These are phyloP conservation scores for Nothura maculosa DNA, from an alignment of 2,797 vertebrate genomes.

Conservation along the genomic window DNA sequence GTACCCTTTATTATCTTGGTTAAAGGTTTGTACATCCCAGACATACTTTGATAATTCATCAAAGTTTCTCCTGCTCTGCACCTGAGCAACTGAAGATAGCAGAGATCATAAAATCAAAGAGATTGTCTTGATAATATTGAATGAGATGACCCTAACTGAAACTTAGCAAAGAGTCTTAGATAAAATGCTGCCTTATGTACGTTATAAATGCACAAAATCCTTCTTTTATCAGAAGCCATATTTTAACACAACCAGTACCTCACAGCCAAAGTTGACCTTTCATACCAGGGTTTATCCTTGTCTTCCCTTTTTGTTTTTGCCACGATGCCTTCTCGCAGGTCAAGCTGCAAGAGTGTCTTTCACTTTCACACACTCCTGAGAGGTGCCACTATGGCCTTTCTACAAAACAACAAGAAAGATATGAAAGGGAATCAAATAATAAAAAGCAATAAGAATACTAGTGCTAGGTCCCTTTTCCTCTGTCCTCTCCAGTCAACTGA, in stretches of 20 bases:
- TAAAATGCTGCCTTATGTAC: background rate
- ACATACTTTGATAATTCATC: background rate
- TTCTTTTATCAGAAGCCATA: background rate
- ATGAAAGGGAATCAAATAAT: background rate
- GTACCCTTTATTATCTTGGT: background rate
- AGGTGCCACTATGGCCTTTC: background rate
- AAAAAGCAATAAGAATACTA: background rate
- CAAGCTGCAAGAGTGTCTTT: background rate
- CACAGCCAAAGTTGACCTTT: background rate
- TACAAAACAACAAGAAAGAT: background rate
- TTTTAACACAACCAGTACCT: slow-evolving; percentile 2
- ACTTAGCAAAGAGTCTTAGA: slow-evolving; percentile 1
- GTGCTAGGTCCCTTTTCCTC: background rate
- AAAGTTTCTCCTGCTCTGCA: background rate
- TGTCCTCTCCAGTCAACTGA: background rate
- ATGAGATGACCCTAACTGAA: background rate
- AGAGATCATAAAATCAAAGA: too few species aligned
- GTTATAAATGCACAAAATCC: background rate
- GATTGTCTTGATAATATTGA: background rate
- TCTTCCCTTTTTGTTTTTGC: background rate
- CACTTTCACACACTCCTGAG: background rate
- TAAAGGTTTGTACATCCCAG: background rate
- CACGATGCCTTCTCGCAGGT: background rate
- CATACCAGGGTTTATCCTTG: background rate
- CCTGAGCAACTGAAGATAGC: background rate